Percentiles rank a stretch among this genome's conserved stretches.
Conservation (phyloP, 2,888 invertebrate species). For the Dromius quadrimaculatus region DNA sequence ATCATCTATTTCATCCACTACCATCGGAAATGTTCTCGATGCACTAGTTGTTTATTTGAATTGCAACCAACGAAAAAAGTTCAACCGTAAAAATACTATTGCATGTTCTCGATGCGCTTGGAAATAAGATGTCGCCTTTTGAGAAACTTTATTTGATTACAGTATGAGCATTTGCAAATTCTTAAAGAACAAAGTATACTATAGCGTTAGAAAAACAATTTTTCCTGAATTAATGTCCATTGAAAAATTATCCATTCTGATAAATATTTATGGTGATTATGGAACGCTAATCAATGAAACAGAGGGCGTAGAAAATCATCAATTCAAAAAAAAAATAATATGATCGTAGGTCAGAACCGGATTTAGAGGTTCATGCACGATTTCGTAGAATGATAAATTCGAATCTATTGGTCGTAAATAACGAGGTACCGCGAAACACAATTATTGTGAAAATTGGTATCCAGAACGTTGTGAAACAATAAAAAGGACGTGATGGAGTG, state of each 20-base stretch:
- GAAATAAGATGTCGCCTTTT: too few species aligned
- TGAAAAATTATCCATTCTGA: background rate
- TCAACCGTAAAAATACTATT: too few species aligned
- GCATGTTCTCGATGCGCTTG: too few species aligned
- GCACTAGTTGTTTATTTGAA: too few species aligned
- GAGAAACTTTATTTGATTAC: too few species aligned
- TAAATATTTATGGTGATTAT: background rate
- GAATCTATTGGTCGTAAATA: conserved; percentile 21
- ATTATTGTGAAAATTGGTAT: conserved; percentile 44
- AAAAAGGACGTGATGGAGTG: conserved; percentile 8
- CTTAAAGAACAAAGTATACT: too few species aligned
- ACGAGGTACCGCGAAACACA: conserved; percentile 23
- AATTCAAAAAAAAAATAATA: background rate
- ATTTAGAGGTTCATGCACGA: background rate
- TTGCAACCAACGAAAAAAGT: too few species aligned
- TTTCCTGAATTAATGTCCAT: too few species aligned
- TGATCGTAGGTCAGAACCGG: background rate
- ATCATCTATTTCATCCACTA: too few species aligned
- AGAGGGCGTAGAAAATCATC: background rate
- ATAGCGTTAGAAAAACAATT: too few species aligned
- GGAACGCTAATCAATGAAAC: background rate
- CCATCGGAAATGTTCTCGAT: too few species aligned
- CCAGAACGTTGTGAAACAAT: conserved; percentile 31
- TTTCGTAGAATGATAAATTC: conserved; percentile 23
- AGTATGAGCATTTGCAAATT: too few species aligned